Percentiles rank a stretch among this genome's conserved stretches.
These are phyloP conservation scores for Hippocampus zosterae DNA, from an alignment of 2,113 vertebrate genomes.

Conservation along the genomic window DNA sequence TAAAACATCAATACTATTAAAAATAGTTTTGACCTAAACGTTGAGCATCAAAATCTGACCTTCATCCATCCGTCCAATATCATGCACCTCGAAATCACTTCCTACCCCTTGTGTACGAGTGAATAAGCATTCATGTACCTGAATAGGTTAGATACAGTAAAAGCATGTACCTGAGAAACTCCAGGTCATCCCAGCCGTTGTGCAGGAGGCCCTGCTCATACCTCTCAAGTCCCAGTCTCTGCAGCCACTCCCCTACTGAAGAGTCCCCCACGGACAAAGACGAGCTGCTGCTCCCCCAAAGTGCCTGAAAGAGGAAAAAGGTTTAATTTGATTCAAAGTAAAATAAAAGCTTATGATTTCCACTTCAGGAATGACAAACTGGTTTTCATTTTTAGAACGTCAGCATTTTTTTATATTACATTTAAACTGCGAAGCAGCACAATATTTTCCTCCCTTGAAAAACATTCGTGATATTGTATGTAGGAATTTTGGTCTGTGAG, in stretches of 20 bases:
- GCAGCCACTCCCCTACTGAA: conserved; percentile 88
- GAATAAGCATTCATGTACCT: not conserved
- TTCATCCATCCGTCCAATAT: too few relatives aligned
- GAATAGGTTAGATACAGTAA: not conserved
- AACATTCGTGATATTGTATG: too few relatives aligned
- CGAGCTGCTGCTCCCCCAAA: conserved; percentile 74
- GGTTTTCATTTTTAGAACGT: too few relatives aligned
- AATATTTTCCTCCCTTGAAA: too few relatives aligned
- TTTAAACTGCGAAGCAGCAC: too few relatives aligned
- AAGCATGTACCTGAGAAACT: conserved; percentile 86
- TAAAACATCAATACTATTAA: too few relatives aligned
- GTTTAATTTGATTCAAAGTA: not conserved
- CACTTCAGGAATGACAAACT: too few relatives aligned
- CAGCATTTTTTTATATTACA: too few relatives aligned
- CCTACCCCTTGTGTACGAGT: not conserved
- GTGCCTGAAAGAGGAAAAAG: conserved; percentile 40
- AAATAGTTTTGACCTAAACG: too few relatives aligned
- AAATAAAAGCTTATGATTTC: not conserved
- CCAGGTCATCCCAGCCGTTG: conserved; percentile 96
- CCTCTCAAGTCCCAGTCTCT: conserved; percentile 82
- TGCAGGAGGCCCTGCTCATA: conserved; percentile 90
- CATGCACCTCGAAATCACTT: not conserved
- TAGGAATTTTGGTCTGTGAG: too few relatives aligned
- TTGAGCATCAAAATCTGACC: too few relatives aligned
- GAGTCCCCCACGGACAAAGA: conserved; percentile 71